A percentile compares a stretch with the other conserved stretches of the same genome.
phyloP scores from a whole-genome alignment of 2,113 vertebrate genomes.

The Tichodroma muraria region DNA sequence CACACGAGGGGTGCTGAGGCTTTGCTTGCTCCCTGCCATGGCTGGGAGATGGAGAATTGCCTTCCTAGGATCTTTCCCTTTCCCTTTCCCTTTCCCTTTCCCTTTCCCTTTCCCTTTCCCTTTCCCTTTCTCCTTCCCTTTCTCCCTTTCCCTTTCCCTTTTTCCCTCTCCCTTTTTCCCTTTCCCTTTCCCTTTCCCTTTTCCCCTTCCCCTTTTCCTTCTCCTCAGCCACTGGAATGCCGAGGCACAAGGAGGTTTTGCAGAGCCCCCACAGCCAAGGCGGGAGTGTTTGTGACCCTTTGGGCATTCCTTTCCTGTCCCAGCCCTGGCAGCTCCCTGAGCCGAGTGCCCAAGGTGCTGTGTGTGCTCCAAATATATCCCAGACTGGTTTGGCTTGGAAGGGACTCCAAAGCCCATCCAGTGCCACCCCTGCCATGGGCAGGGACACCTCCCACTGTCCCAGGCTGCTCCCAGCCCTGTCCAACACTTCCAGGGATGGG shows the following conservation, averaged over 20 bases:
- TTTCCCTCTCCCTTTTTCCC: no score
- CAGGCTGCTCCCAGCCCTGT: neutral
- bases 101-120: no score
- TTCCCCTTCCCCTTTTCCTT: no score
- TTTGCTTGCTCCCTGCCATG: neutral
- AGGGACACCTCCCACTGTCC: neutral
- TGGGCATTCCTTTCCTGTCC: neutral
- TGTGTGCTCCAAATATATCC: neutral
- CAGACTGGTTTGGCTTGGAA: neutral
- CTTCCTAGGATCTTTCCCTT: neutral
- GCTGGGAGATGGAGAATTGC: neutral
- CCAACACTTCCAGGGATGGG: neutral
- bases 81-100: neutral
- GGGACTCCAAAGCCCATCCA: rapidly evolving
- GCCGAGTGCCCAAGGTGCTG: neutral
- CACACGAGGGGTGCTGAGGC: neutral
- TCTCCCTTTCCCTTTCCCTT: no score
- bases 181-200: no score
- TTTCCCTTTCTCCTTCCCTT: neutral
- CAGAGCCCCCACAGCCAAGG: neutral
- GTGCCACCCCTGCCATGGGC: neutral
- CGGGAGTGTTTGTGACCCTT: neutral
- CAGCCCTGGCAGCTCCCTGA: neutral
- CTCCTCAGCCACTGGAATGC: neutral
- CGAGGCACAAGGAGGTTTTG: neutral